These are phyloP conservation scores for Columbina picui DNA, from an alignment of 2,113 vertebrate species.

Conservation along the genomic window DNA sequence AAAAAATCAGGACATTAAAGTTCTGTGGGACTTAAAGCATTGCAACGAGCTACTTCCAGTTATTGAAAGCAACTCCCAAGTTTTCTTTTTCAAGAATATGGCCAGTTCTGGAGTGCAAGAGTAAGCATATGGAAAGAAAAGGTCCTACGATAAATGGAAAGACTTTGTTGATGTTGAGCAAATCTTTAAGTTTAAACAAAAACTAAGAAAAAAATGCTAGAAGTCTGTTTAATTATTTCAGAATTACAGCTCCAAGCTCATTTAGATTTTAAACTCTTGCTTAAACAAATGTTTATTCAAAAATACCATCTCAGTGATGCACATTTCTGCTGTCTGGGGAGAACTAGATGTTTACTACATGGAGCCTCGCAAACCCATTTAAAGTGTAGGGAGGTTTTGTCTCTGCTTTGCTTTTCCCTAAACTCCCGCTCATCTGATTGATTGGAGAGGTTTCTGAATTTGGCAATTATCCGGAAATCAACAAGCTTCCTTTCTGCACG, in stretches of 20 bases:
- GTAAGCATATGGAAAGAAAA: neutral
- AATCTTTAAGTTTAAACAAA: neutral
- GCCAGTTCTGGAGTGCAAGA: neutral
- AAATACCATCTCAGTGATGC: neutral
- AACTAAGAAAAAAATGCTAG: neutral
- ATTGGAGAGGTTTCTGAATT: neutral
- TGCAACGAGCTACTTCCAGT: neutral
- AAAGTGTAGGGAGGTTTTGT: neutral
- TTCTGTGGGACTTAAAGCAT: neutral
- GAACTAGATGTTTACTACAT: neutral
- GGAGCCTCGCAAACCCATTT: neutral
- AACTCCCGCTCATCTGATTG: neutral
- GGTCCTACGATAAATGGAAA: neutral
- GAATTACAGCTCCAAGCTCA: neutral
- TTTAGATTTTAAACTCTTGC: conserved; percentile 8
- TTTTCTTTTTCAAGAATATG: neutral
- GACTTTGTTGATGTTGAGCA: neutral
- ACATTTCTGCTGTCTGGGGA: neutral
- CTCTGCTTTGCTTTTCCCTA: neutral
- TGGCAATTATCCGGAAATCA: conserved; percentile 1
- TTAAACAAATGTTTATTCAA: conserved; percentile 16
- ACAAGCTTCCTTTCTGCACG: neutral
- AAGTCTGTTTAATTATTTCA: conserved; percentile 2
- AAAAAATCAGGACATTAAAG: neutral
- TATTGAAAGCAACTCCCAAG: neutral